phyloP scores from a whole-genome alignment of 2,888 invertebrate species.

The Neoitamus cyanurus region DNA sequence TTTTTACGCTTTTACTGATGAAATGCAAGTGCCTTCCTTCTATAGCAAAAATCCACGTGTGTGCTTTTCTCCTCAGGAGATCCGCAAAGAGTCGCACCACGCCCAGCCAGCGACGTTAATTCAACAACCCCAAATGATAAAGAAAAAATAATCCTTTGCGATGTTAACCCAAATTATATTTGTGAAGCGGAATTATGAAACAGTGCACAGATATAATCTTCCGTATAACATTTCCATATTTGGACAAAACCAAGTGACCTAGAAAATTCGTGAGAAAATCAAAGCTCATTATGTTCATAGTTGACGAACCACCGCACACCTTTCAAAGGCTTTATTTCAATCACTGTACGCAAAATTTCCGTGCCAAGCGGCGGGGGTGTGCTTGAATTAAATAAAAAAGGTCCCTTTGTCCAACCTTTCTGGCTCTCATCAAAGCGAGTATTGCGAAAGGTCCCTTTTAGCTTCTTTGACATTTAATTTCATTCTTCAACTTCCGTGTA shows the following conservation, averaged over 20 bases:
- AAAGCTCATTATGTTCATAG: neutral
- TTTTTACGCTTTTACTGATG: too few species aligned
- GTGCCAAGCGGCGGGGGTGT: neutral
- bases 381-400: neutral
- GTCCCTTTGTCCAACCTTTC: neutral
- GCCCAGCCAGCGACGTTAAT: too few species aligned
- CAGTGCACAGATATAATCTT: too few species aligned
- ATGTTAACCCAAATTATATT: too few species aligned
- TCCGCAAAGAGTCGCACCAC: too few species aligned
- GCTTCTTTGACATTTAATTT: constrained; percentile 18
- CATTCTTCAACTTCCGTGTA: neutral
- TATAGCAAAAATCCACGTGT: too few species aligned
- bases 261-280: neutral
- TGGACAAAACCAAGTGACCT: neutral
- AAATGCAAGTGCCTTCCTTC: too few species aligned
- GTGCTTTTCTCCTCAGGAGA: too few species aligned
- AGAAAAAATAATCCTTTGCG: too few species aligned
- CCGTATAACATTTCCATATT: too few species aligned
- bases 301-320: neutral
- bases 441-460: neutral
- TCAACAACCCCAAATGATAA: too few species aligned
- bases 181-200: too few species aligned
- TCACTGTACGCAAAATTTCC: neutral
- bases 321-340: neutral
- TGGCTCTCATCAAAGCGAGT: neutral